phyloP scores from a whole-genome alignment of 2,888 invertebrate genomes.

The Pyrgus malvae region DNA sequence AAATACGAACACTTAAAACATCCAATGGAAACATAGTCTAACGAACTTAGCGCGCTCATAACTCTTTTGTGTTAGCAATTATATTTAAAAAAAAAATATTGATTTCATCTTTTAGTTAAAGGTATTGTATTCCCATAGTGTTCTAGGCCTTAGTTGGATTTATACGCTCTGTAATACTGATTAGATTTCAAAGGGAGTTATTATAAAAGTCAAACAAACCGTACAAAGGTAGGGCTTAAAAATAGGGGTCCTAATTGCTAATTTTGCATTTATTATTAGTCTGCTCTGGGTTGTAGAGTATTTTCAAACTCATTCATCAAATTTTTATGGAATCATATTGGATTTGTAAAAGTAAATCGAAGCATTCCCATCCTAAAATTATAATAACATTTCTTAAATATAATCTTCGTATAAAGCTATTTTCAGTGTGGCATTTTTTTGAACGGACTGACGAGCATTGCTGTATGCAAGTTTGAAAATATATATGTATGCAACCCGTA shows the following conservation, averaged over 20 bases:
- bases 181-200: not conserved
- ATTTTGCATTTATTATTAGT: too few relatives aligned
- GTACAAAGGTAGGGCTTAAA: not conserved
- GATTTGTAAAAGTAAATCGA: too few relatives aligned
- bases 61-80: slow-evolving; percentile 76
- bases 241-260: not conserved
- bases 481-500: too few relatives aligned
- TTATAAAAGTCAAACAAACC: not conserved
- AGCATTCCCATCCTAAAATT: too few relatives aligned
- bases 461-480: too few relatives aligned
- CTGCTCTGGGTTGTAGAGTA: too few relatives aligned
- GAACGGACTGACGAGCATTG: too few relatives aligned
- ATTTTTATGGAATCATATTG: too few relatives aligned
- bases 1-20: not conserved
- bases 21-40: slow-evolving; percentile 52
- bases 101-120: slow-evolving; percentile 62
- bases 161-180: not conserved
- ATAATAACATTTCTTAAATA: too few relatives aligned
- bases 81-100: slow-evolving; percentile 76
- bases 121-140: slow-evolving; percentile 35
- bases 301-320: too few relatives aligned
- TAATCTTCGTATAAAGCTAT: too few relatives aligned
- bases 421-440: too few relatives aligned
- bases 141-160: slow-evolving; percentile 36
- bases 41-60: slow-evolving; percentile 62